Conservation (phyloP, 2,888 invertebrate genomes). For the Gastracanthus pulcherrimus region DNA sequence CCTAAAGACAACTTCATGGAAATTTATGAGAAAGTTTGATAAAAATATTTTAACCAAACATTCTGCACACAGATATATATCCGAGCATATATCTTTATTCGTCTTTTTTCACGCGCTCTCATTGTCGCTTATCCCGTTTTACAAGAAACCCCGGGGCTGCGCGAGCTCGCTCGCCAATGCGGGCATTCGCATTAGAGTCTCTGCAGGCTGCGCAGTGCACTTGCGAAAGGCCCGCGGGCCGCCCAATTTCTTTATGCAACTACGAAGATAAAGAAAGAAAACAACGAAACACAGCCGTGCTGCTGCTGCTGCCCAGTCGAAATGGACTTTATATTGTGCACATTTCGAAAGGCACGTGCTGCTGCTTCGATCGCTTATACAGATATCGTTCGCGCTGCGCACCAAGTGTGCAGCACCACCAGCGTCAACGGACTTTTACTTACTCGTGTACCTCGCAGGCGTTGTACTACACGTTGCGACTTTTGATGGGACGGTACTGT, state of each 20-base stretch:
- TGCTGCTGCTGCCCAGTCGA: slow-evolving; percentile 1
- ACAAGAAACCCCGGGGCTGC: slow-evolving; percentile 5
- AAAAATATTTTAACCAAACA: background rate
- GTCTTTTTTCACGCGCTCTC: background rate
- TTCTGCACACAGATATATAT: background rate
- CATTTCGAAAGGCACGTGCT: slow-evolving; percentile 27
- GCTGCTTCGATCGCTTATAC: slow-evolving; percentile 10
- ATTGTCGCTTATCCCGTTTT: slow-evolving; percentile 2
- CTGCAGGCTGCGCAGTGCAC: slow-evolving; percentile 17
- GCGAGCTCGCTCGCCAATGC: slow-evolving; percentile 51
- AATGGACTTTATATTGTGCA: background rate
- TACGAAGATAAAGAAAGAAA: background rate
- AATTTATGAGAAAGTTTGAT: no score
- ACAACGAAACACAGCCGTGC: background rate
- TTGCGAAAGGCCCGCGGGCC: slow-evolving; percentile 57
- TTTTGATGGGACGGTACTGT: background rate
- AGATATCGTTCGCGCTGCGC: background rate
- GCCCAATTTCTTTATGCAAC: slow-evolving; percentile 35
- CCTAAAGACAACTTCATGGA: no score
- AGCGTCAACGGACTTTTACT: background rate
- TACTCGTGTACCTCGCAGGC: background rate
- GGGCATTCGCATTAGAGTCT: slow-evolving; percentile 59
- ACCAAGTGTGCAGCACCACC: background rate
- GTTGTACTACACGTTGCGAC: background rate
- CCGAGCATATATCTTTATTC: background rate